These are phyloP conservation scores for Apus apus DNA, from an alignment of 2,113 vertebrate species.

Conservation along the genomic window DNA sequence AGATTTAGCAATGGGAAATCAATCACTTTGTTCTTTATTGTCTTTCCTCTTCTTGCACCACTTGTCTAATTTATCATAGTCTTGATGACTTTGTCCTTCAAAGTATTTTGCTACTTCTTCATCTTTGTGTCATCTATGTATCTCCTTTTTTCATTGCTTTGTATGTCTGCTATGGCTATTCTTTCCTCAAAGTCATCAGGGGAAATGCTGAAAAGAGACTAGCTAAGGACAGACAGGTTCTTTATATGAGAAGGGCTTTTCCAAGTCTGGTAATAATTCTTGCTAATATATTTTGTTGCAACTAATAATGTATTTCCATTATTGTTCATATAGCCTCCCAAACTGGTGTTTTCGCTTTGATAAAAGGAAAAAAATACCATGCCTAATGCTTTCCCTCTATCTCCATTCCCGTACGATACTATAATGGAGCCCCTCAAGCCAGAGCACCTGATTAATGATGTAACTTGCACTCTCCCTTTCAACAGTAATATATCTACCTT, in stretches of 20 bases:
- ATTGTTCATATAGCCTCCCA: background rate
- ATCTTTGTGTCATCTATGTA: background rate
- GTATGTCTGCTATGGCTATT: background rate
- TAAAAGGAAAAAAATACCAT: background rate
- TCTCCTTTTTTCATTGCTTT: background rate
- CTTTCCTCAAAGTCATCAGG: background rate
- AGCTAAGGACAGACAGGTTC: background rate
- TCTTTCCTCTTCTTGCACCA: background rate
- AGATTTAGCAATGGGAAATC: background rate
- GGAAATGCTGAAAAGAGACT: background rate
- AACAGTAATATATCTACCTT: background rate
- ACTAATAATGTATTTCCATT: background rate
- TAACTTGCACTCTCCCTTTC: background rate
- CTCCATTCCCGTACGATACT: background rate
- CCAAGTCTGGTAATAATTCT: background rate
- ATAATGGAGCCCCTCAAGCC: background rate
- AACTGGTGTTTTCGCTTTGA: background rate
- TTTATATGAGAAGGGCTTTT: background rate
- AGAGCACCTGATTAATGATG: background rate
- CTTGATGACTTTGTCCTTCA: background rate
- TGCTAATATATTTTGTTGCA: background rate
- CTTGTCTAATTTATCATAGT: conserved; percentile 16
- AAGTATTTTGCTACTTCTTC: background rate
- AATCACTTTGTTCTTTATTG: conserved; percentile 11
- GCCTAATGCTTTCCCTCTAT: background rate